A percentile compares a stretch with the other conserved stretches of the same genome.
These are phyloP conservation scores for Rhamphomyia laevipes DNA, from an alignment of 2,888 invertebrate species.

Conservation along the genomic window DNA sequence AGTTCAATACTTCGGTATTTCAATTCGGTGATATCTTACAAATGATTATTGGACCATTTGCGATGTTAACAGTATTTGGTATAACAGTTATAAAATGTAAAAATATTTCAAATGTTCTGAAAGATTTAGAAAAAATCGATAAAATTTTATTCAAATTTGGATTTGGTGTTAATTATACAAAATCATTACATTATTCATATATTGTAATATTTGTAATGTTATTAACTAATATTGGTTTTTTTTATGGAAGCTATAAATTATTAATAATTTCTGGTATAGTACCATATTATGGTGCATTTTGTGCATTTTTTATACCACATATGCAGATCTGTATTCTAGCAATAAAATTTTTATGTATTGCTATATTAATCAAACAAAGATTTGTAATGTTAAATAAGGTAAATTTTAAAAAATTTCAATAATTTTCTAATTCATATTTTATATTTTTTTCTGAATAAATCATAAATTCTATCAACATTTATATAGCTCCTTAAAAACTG, in stretches of 20 bases:
- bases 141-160: slow-evolving; percentile 30
- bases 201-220: slow-evolving; percentile 28
- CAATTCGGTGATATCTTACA: too few species aligned
- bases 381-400: slow-evolving; percentile 32
- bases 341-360: slow-evolving; percentile 29
- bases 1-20: too few species aligned
- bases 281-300: slow-evolving; percentile 29
- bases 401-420: too few species aligned
- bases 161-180: slow-evolving; percentile 27
- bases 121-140: slow-evolving; percentile 28
- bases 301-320: slow-evolving; percentile 29
- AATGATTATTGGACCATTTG: too few species aligned
- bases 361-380: slow-evolving; percentile 27
- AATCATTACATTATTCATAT: slow-evolving; percentile 26
- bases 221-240: slow-evolving; percentile 28
- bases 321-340: slow-evolving; percentile 32
- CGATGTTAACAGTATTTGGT: too few species aligned
- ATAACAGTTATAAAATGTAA: too few species aligned
- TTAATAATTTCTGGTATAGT: slow-evolving; percentile 26
- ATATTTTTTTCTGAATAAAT: too few species aligned
- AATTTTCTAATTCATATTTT: too few species aligned
- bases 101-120: slow-evolving; percentile 7
- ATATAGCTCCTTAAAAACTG: too few species aligned
- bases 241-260: slow-evolving; percentile 29
- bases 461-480: too few species aligned